These are phyloP conservation scores for Tachina fera DNA, from an alignment of 2,888 invertebrate genomes.

Conservation along the genomic window DNA sequence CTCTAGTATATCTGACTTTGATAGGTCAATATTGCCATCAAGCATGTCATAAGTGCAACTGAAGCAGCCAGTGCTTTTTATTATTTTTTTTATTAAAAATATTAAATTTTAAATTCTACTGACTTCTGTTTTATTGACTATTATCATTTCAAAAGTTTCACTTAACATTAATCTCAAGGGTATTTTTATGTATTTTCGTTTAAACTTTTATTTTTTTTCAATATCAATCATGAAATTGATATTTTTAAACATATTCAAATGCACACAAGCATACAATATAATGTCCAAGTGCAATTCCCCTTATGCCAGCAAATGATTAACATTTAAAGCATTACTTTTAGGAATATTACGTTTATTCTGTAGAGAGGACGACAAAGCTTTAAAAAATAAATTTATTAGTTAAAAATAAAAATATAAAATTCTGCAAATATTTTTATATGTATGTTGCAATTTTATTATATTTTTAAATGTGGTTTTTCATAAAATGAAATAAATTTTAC, in stretches of 20 bases:
- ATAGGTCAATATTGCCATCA: too few relatives aligned
- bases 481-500: slow-evolving; percentile 29
- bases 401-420: background rate
- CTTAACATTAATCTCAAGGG: background rate
- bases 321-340: slow-evolving; percentile 19
- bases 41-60: too few relatives aligned
- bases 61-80: too few relatives aligned
- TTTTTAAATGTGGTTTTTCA: slow-evolving; percentile 1
- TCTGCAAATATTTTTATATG: background rate
- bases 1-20: too few relatives aligned
- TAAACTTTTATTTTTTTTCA: background rate
- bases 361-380: background rate
- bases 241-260: too few relatives aligned
- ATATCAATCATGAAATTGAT: background rate
- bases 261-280: background rate
- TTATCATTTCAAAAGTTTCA: background rate
- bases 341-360: background rate
- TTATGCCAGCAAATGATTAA: slow-evolving; percentile 13
- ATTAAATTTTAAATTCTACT: too few relatives aligned
- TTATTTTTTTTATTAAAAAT: too few relatives aligned
- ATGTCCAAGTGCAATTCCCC: background rate
- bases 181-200: background rate
- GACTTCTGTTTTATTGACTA: too few relatives aligned
- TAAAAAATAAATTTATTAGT: background rate
- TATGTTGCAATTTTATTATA: slow-evolving; percentile 8